A percentile compares a stretch with the other conserved stretches of the same genome.
Evolutionary conservation across 2,888 invertebrate genomes (phyloP).

Genomic region (Xanthorhoe designata): DNA sequence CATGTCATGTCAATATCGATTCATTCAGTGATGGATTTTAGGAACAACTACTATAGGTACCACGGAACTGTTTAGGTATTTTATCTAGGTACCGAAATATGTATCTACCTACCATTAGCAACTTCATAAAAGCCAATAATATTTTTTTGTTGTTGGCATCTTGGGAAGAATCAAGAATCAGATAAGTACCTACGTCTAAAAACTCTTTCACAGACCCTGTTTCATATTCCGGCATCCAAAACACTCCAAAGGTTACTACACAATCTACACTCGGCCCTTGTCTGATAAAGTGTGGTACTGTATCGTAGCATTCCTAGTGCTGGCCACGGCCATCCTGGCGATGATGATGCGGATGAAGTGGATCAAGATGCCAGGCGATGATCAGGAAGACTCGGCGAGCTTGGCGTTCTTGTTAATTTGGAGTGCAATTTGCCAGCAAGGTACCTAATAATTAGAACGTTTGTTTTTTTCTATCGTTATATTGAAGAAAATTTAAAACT

Average conservation of each 20-base stretch:
- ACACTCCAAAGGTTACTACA: conserved; percentile 83
- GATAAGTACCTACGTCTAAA: not conserved
- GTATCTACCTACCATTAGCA: no score
- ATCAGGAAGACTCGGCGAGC: conserved; percentile 73
- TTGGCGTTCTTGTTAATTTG: conserved; percentile 74
- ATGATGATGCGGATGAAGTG: conserved; percentile 57
- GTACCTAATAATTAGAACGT: no score
- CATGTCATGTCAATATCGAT: no score
- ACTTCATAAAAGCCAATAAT: no score
- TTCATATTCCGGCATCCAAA: conserved; percentile 90
- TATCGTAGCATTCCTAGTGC: conserved; percentile 63
- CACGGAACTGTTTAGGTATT: no score
- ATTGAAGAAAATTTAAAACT: no score
- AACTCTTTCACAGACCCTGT: conserved; percentile 76
- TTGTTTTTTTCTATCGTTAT: no score
- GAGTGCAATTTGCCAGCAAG: conserved; percentile 80
- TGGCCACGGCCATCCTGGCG: conserved; percentile 55
- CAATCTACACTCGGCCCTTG: conserved; percentile 88
- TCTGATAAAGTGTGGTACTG: conserved; percentile 85
- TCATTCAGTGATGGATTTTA: no score
- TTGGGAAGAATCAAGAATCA: no score
- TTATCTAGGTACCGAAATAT: no score
- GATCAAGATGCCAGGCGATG: conserved; percentile 42
- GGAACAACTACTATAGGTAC: no score
- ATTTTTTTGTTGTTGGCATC: no score